Conservation (phyloP, 2,797 vertebrate genomes). For the Phyllotis vaccarum region DNA sequence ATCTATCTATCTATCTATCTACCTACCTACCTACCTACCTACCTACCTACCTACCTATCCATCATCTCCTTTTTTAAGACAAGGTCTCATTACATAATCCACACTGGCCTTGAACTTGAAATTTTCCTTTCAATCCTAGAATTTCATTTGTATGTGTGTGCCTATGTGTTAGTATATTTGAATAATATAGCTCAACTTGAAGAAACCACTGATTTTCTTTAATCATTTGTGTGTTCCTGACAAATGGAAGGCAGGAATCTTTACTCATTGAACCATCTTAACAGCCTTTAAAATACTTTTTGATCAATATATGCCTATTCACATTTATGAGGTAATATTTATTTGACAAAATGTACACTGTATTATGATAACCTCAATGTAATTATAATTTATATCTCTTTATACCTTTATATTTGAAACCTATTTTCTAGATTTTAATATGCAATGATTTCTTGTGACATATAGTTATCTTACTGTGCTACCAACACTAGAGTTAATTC, state of each 20-base stretch:
- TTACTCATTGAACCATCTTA: background rate
- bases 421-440: background rate
- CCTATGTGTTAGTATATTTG: background rate
- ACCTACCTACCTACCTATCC: background rate
- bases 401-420: background rate
- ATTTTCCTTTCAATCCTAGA: background rate
- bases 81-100: background rate
- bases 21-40: background rate
- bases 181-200: background rate
- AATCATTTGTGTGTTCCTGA: background rate
- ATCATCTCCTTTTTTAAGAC: background rate
- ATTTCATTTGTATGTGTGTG: background rate
- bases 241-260: background rate
- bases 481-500: background rate
- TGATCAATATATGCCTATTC: background rate
- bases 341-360: background rate
- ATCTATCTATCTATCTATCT: background rate
- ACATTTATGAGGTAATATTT: background rate
- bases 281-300: background rate
- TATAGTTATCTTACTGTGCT: background rate
- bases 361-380: background rate
- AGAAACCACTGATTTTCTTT: background rate
- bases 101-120: background rate
- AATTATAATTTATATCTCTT: background rate
- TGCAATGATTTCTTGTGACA: background rate